These are phyloP conservation scores for Atethmia centrago DNA, from an alignment of 2,888 invertebrate genomes.

Conservation along the genomic window DNA sequence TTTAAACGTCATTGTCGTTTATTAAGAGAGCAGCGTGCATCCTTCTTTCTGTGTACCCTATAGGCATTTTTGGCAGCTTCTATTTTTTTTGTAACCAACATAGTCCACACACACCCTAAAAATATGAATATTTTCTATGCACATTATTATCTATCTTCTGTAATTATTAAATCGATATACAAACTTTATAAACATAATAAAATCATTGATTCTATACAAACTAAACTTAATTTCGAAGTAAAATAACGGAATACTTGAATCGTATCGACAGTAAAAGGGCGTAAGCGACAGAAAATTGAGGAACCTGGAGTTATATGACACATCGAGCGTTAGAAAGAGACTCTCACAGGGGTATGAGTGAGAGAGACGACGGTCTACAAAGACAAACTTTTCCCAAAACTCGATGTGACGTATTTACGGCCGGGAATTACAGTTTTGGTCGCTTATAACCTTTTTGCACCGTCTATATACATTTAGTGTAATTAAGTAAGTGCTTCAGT, in stretches of 20 bases:
- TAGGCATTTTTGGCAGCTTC: background rate
- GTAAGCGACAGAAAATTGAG: conserved; percentile 16
- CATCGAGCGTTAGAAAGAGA: background rate
- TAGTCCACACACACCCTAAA: conserved; percentile 14
- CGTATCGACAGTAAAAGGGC: conserved; percentile 30
- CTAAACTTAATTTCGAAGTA: conserved; percentile 59
- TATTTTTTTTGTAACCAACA: background rate
- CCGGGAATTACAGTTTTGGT: background rate
- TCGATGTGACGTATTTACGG: background rate
- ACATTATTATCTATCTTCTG: conserved; percentile 6
- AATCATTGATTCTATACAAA: conserved; percentile 61
- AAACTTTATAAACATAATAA: conserved; percentile 61
- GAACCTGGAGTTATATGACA: background rate
- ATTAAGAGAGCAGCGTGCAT: background rate
- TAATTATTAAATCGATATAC: conserved; percentile 43
- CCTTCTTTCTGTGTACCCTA: background rate
- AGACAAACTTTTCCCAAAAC: background rate
- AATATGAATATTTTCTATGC: conserved; percentile 15
- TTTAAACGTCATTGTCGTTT: background rate
- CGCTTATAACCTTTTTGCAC: conserved; percentile 9
- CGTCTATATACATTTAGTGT: conserved; percentile 51
- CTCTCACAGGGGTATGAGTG: background rate
- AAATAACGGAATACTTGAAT: conserved; percentile 67
- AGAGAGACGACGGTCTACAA: background rate
- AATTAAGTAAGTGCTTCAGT: conserved; percentile 61